Base-by-base conservation (phyloP, 2,797 vertebrate genomes). In the Syndactyla subalaris region DNA sequence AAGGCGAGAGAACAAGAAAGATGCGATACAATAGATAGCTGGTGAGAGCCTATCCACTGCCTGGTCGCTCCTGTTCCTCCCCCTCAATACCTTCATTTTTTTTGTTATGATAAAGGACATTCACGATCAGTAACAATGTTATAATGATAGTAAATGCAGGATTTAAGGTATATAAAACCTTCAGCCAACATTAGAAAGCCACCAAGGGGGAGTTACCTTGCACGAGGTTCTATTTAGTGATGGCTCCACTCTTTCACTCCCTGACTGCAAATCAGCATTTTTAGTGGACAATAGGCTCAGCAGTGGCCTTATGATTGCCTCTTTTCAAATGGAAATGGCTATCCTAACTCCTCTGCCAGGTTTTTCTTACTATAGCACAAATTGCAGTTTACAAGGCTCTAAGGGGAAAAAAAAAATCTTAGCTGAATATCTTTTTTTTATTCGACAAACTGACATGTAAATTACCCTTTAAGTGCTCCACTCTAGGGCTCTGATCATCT, bases 321-420 rank as follows among this genome's bases (percentile, higher is more conserved):
- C 99, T 98, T 99, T 99, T 99, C 99, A 99, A 98, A 99, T 99
- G 99, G 99, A 99, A 99, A 99, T 99, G 98, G 98, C 96, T 97
- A 98, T 98, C 98, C 98, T 97, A 98, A 98, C 98, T 98, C 98
- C 98, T 98, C 98, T 98, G 98, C 98, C 99, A 98, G 98, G 98
- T 98, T 98, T 98, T 98, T 98, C 98, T 98, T 98, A 99, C 98
- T 98, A 98, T 98, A 98, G 98, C 98, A 99, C 99, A 99, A 99
- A 99, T 99, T 99, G 99, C 99, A 99, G 99, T 99, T 99, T 99
- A 99, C 99, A 99, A 99, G 98, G 98, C 98, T 98, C 96, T 97
- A 98, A 98, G 98, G 98, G 98, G 98, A 4, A 7, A 67, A 96
- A 98, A 97, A 96, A 98, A 98, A 98, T 98, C 97, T 97, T 98